These are phyloP conservation scores for Neocrepidodera transversa DNA, from an alignment of 2,888 invertebrate genomes.

Conservation along the genomic window DNA sequence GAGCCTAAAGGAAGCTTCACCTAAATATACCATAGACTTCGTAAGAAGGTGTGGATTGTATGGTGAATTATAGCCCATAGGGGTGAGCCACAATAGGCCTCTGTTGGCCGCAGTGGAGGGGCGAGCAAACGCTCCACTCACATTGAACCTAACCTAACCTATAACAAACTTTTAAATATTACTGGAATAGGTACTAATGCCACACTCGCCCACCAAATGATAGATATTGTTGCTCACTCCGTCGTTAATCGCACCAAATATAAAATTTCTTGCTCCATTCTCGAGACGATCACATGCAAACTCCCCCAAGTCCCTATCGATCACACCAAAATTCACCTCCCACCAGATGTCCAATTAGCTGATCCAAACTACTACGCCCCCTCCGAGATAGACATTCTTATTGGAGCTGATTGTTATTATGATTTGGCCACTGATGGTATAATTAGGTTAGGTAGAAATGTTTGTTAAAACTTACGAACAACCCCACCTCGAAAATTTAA, in stretches of 20 bases:
- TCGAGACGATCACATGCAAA: background rate
- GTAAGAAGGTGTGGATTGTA: no score
- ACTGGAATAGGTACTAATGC: background rate
- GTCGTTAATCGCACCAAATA: background rate
- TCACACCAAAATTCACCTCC: background rate
- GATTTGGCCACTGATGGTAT: background rate
- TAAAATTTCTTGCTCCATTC: slow-evolving; percentile 3
- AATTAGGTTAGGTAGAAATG: background rate
- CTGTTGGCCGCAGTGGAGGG: no score
- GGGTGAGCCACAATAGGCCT: no score
- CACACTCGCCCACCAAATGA: background rate
- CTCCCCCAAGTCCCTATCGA: background rate
- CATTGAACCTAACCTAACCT: no score
- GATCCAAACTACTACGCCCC: background rate
- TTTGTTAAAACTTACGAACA: background rate
- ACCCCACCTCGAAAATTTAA: background rate
- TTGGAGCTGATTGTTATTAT: slow-evolving; percentile 1
- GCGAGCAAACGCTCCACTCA: no score
- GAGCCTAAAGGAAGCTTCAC: no score
- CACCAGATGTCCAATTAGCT: background rate
- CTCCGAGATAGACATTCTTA: background rate
- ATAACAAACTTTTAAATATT: background rate
- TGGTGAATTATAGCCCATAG: no score
- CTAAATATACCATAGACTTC: no score
- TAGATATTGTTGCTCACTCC: background rate